phyloP scores from a whole-genome alignment of 1,140 invertebrate genomes.

The Caenorhabditis inopinata region DNA sequence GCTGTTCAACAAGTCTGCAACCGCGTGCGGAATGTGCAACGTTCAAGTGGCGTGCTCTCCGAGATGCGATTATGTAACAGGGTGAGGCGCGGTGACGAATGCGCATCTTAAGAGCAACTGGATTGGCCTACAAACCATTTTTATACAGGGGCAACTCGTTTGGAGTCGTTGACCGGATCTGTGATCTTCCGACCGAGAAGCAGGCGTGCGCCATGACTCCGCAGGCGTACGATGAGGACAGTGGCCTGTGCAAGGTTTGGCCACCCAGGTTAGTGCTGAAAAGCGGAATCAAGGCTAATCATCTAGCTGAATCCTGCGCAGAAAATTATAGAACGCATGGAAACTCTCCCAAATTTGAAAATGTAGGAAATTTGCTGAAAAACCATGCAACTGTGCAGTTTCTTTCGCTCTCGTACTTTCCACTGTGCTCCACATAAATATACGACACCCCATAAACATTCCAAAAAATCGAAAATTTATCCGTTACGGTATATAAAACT shows the following conservation, averaged over 20 bases:
- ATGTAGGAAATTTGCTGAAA: too few relatives aligned
- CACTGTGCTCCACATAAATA: too few relatives aligned
- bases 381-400: too few relatives aligned
- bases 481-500: too few relatives aligned
- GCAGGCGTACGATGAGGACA: constrained; percentile 47
- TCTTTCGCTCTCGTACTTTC: too few relatives aligned
- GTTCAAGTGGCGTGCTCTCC: constrained; percentile 56
- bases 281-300: too few relatives aligned
- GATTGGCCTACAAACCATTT: neutral
- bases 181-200: constrained; percentile 54
- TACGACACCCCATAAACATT: too few relatives aligned
- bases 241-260: constrained; percentile 51
- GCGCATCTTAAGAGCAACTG: neutral
- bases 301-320: too few relatives aligned
- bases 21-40: constrained; percentile 59
- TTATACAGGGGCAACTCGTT: constrained; percentile 52
- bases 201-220: constrained; percentile 58
- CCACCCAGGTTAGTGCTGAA: constrained; percentile 54
- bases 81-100: constrained; percentile 18
- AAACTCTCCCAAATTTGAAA: too few relatives aligned
- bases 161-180: constrained; percentile 55
- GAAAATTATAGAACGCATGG: too few relatives aligned
- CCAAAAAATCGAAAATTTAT: too few relatives aligned
- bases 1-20: constrained; percentile 56
- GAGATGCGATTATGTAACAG: constrained; percentile 49